Evolutionary conservation across 2,797 vertebrate species (phyloP).

Genomic region (Danio kyathit): DNA sequence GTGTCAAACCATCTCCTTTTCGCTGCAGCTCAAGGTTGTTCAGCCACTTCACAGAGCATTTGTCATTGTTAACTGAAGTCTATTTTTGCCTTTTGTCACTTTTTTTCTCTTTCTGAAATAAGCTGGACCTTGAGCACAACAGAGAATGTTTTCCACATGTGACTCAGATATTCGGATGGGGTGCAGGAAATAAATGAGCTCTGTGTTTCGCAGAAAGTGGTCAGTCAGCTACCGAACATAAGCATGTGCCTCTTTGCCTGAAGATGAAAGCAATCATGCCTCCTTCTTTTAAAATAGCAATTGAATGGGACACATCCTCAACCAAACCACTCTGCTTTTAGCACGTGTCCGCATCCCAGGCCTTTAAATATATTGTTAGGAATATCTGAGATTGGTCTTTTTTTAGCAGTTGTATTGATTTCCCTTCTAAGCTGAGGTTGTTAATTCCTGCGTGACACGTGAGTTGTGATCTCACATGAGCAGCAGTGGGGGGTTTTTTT

Average conservation of each 20-base stretch:
- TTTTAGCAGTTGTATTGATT: constrained; percentile 32
- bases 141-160: not conserved
- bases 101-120: not conserved
- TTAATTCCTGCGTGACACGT: constrained; percentile 37
- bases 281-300: not conserved
- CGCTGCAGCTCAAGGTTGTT: constrained; percentile 38
- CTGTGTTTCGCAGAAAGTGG: not conserved
- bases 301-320: not conserved
- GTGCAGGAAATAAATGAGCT: constrained; percentile 37
- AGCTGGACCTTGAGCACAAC: constrained; percentile 27
- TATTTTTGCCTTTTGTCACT: constrained; percentile 37
- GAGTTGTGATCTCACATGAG: constrained; percentile 11
- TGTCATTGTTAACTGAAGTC: constrained; percentile 28
- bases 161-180: not conserved
- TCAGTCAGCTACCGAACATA: not conserved
- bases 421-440: constrained; percentile 16
- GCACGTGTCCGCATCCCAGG: not conserved
- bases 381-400: constrained; percentile 18
- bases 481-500: constrained; percentile 1
- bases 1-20: constrained; percentile 5
- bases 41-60: constrained; percentile 18
- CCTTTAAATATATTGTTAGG: constrained; percentile 45
- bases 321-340: not conserved
- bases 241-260: constrained; percentile 7
- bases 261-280: constrained; percentile 39